phyloP scores from a whole-genome alignment of 2,113 vertebrate genomes.

The Uria aalge region DNA sequence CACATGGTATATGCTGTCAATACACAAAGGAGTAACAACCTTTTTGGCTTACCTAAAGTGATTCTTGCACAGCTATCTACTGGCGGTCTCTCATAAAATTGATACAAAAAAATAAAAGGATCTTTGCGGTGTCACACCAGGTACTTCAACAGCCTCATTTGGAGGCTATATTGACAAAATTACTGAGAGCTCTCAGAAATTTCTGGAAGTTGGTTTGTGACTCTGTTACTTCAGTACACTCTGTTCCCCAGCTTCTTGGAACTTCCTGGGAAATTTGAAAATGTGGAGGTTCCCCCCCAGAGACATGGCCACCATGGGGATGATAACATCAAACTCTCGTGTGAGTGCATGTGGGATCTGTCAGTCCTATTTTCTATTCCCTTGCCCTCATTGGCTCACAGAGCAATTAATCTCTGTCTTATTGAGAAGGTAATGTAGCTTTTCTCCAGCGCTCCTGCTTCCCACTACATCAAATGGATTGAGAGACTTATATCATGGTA shows the following conservation, averaged over 20 bases:
- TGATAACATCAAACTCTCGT: not conserved
- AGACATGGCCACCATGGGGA: not conserved
- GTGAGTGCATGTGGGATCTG: not conserved
- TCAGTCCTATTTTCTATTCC: not conserved
- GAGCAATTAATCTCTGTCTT: not conserved
- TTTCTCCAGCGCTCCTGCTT: not conserved
- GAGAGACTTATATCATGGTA: too few species aligned
- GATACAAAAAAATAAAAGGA: not conserved
- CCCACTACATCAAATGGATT: not conserved
- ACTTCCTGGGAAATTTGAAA: not conserved
- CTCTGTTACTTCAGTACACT: not conserved
- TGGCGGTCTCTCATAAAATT: not conserved
- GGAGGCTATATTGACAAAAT: not conserved
- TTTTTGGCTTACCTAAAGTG: not conserved
- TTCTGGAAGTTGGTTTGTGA: not conserved
- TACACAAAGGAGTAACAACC: not conserved
- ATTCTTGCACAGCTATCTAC: not conserved
- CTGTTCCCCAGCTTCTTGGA: not conserved
- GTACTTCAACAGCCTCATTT: not conserved
- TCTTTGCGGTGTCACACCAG: not conserved
- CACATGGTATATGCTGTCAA: not conserved
- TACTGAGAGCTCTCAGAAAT: not conserved
- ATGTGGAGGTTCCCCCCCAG: fast-evolving
- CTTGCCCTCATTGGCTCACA: not conserved
- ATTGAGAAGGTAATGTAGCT: not conserved